Evolutionary conservation across 1,140 invertebrate species (phyloP).

Genomic region (Penaeus indicus): DNA sequence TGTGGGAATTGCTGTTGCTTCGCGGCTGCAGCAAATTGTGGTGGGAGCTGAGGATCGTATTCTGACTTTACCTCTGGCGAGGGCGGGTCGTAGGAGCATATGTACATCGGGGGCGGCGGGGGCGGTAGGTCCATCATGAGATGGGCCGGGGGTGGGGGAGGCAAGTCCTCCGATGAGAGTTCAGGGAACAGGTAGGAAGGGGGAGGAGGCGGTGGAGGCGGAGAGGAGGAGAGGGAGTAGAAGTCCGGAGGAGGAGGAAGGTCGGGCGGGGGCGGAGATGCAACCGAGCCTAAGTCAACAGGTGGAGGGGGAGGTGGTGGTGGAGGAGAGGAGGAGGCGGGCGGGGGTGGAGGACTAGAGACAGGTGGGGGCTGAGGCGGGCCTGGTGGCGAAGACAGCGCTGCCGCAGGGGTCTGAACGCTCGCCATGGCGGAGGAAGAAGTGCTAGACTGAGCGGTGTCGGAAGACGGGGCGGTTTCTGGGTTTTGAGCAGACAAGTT

Average conservation of each 20-base stretch:
- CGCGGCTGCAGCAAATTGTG: constrained; percentile 24
- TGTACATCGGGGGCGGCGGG: constrained; percentile 43
- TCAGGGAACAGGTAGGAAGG: constrained; percentile 45
- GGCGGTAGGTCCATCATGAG: constrained; percentile 18
- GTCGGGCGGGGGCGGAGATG: constrained; percentile 11
- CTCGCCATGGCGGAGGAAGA: not conserved
- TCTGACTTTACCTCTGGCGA: constrained; percentile 61
- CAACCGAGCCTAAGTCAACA: not conserved
- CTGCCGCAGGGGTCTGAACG: not conserved
- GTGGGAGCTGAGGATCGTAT: constrained; percentile 61
- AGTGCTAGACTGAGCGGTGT: not conserved
- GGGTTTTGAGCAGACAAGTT: not conserved
- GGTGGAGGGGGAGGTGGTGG: not conserved
- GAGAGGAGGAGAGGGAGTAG: constrained; percentile 36
- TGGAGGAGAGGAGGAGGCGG: not conserved
- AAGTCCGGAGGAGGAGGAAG: constrained; percentile 38
- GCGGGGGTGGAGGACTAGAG: not conserved
- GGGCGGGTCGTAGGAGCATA: constrained; percentile 63
- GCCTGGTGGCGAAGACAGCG: not conserved
- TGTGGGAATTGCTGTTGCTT: not conserved
- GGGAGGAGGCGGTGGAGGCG: constrained; percentile 52
- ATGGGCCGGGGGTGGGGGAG: constrained; percentile 43
- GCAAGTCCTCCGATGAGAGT: constrained; percentile 49
- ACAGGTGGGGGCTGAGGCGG: not conserved
- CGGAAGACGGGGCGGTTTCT: not conserved